A percentile compares a stretch with the other conserved stretches of the same genome.
These are phyloP conservation scores for Girardia tigrina DNA, from an alignment of 2,888 invertebrate genomes.

Conservation along the genomic window DNA sequence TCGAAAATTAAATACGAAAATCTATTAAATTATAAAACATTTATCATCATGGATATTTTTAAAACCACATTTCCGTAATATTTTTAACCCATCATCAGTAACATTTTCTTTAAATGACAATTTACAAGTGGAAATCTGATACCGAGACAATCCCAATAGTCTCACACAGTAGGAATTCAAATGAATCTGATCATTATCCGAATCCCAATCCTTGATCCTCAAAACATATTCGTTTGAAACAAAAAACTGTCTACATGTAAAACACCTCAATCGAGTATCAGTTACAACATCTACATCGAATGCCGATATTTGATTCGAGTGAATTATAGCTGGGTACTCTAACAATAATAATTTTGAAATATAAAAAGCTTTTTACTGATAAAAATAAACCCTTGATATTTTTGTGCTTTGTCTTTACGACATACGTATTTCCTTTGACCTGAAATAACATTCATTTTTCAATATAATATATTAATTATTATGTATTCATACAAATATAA, in stretches of 20 bases:
- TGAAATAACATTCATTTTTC: too few species aligned
- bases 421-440: too few species aligned
- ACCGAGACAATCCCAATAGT: background rate
- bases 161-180: background rate
- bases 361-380: too few species aligned
- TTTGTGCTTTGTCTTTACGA: too few species aligned
- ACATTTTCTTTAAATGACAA: background rate
- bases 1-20: too few species aligned
- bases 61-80: background rate
- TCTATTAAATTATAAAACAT: too few species aligned
- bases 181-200: background rate
- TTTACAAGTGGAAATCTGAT: background rate
- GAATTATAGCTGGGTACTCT: too few species aligned
- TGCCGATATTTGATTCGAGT: background rate
- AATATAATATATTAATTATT: too few species aligned
- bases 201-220: background rate
- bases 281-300: background rate
- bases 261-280: background rate
- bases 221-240: background rate
- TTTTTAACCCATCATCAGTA: background rate
- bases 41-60: background rate
- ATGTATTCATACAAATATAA: too few species aligned
- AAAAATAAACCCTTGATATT: too few species aligned
- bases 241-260: background rate
- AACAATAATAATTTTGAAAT: too few species aligned